Conservation (phyloP, 2,888 invertebrate species). For the Morpho helenor region DNA sequence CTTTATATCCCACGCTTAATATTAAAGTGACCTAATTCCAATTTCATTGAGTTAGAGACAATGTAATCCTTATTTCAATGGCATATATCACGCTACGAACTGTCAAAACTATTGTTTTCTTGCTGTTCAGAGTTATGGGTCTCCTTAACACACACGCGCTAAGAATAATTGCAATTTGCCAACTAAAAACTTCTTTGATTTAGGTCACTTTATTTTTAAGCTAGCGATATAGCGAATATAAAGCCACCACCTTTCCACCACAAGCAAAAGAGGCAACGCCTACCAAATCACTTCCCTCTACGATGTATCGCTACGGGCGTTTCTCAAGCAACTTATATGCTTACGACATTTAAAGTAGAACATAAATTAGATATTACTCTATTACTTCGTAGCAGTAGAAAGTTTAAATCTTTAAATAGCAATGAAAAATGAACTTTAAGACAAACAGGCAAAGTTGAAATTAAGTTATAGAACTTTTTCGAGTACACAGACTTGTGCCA, state of each 20-base stretch:
- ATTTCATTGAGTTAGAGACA: too few species aligned
- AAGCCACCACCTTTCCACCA: constrained; percentile 29
- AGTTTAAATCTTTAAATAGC: constrained; percentile 6
- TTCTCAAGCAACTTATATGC: constrained; percentile 34
- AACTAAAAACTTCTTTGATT: too few species aligned
- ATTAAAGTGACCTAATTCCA: too few species aligned
- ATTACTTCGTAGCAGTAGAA: constrained; percentile 12
- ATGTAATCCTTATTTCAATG: too few species aligned
- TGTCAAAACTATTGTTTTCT: too few species aligned
- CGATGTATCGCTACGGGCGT: constrained; percentile 22
- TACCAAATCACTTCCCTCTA: constrained; percentile 53
- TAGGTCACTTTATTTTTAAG: too few species aligned
- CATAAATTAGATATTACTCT: constrained; percentile 9
- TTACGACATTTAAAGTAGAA: constrained; percentile 27
- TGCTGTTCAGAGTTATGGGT: too few species aligned
- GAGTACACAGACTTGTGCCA: constrained; percentile 49
- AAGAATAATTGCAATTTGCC: too few species aligned
- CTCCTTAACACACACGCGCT: too few species aligned
- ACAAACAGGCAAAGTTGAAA: constrained; percentile 2
- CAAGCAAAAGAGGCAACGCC: constrained; percentile 62
- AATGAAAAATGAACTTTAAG: constrained; percentile 16
- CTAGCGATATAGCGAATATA: too few species aligned
- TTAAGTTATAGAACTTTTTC: constrained; percentile 1
- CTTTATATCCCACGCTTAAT: too few species aligned
- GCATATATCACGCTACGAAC: too few species aligned